These are phyloP conservation scores for Sarcophaga variegata DNA, from an alignment of 2,888 invertebrate species.

Conservation along the genomic window DNA sequence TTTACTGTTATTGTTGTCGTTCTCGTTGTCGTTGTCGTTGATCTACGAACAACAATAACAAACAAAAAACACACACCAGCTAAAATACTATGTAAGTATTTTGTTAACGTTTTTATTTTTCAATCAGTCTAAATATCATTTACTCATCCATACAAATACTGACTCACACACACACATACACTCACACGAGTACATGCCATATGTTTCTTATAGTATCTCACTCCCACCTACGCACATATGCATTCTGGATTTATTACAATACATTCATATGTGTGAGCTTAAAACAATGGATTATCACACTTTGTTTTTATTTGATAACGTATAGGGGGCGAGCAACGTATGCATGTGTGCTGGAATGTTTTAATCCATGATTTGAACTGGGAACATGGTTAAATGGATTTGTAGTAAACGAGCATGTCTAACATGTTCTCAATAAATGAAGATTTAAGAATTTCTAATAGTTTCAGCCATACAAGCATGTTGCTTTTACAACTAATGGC, in stretches of 20 bases:
- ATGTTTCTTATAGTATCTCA: neutral
- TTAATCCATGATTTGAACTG: neutral
- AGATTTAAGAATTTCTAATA: conserved; percentile 12
- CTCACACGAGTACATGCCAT: neutral
- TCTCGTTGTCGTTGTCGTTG: conserved; percentile 53
- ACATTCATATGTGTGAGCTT: conserved; percentile 13
- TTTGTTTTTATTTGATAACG: conserved; percentile 21
- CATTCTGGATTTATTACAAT: neutral
- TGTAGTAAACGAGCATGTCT: conserved; percentile 35
- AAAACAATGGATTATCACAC: conserved; percentile 62
- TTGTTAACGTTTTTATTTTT: conserved; percentile 65
- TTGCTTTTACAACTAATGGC: neutral
- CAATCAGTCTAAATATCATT: conserved; percentile 65
- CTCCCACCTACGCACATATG: neutral
- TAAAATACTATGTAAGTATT: conserved; percentile 55
- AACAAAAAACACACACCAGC: conserved; percentile 29
- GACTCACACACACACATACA: neutral
- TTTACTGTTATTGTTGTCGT: conserved; percentile 56
- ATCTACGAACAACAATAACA: neutral
- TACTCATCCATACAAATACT: neutral
- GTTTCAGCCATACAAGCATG: neutral
- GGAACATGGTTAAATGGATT: conserved; percentile 6
- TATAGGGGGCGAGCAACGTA: neutral
- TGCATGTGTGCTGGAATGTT: conserved; percentile 16
- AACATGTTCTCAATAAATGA: conserved; percentile 37